Percentiles rank a stretch among this genome's conserved stretches.
These are phyloP conservation scores for Oreocharis arfaki DNA, from an alignment of 2,113 vertebrate genomes.

Conservation along the genomic window DNA sequence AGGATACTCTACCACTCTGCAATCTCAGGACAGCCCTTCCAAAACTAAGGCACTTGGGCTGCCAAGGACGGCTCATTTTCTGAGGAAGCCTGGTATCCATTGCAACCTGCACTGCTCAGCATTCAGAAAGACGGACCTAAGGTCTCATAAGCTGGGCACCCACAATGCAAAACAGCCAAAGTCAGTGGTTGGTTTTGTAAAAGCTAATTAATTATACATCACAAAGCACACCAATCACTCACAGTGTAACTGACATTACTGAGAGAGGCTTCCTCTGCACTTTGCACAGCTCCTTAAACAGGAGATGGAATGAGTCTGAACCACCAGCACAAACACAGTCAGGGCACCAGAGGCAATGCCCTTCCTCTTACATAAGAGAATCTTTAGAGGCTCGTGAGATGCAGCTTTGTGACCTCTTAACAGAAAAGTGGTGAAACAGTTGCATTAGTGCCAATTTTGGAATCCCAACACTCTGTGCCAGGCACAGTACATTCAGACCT, in stretches of 20 bases:
- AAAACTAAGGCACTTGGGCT: not conserved
- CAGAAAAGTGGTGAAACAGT: not conserved
- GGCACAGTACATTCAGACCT: not conserved
- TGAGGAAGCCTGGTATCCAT: not conserved
- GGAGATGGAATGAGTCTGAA: not conserved
- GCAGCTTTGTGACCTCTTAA: not conserved
- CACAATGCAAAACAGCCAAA: not conserved
- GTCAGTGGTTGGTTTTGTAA: not conserved
- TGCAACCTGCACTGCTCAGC: fast-evolving
- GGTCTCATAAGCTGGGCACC: not conserved
- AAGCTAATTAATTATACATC: not conserved
- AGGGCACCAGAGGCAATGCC: not conserved
- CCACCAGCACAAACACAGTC: not conserved
- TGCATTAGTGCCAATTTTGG: not conserved
- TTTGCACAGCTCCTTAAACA: not conserved
- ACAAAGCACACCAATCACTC: not conserved
- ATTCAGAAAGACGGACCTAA: fast-evolving
- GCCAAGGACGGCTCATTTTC: fast-evolving
- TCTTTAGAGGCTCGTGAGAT: fast-evolving
- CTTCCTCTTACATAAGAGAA: not conserved
- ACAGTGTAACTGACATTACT: not conserved
- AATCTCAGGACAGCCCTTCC: not conserved
- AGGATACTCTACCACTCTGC: not conserved
- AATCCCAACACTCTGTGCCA: not conserved
- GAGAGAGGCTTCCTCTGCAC: not conserved